A percentile compares a stretch with the other conserved stretches of the same genome.
Evolutionary conservation across 1,140 invertebrate species (phyloP).

Genomic region (Sycobia sp.): DNA sequence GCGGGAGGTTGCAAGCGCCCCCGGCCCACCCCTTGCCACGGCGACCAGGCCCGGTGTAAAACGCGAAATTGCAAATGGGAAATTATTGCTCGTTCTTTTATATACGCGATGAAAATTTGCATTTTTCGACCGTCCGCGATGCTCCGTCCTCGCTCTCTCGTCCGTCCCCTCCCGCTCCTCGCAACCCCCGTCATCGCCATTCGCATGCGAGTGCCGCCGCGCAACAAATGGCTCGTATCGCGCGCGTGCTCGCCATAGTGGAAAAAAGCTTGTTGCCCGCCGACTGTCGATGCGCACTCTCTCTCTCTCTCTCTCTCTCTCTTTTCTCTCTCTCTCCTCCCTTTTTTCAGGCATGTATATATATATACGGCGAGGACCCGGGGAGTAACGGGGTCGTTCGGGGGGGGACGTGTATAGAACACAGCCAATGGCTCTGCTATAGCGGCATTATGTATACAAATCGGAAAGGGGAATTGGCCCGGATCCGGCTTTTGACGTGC

Average conservation of each 20-base stretch:
- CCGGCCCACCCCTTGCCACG: background rate
- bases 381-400: too few species aligned
- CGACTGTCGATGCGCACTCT: too few species aligned
- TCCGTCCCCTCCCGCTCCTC: too few species aligned
- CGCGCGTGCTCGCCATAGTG: background rate
- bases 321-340: too few species aligned
- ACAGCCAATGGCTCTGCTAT: conserved; percentile 1
- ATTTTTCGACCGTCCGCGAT: conserved; percentile 18
- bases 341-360: too few species aligned
- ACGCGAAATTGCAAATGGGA: conserved; percentile 28
- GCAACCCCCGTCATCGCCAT: too few species aligned
- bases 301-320: too few species aligned
- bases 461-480: too few species aligned
- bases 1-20: too few species aligned
- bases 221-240: conserved; percentile 16
- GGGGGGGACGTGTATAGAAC: conserved; percentile 15
- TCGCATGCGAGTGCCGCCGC: background rate
- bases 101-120: conserved; percentile 27
- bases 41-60: conserved; percentile 8
- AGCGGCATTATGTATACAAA: conserved; percentile 14
- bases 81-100: conserved; percentile 30
- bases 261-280: conserved; percentile 3
- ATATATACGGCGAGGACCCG: too few species aligned
- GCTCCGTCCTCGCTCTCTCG: too few species aligned
- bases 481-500: conserved; percentile 10